phyloP scores from a whole-genome alignment of 2,113 vertebrate species.

The Odobenus rosmarus region DNA sequence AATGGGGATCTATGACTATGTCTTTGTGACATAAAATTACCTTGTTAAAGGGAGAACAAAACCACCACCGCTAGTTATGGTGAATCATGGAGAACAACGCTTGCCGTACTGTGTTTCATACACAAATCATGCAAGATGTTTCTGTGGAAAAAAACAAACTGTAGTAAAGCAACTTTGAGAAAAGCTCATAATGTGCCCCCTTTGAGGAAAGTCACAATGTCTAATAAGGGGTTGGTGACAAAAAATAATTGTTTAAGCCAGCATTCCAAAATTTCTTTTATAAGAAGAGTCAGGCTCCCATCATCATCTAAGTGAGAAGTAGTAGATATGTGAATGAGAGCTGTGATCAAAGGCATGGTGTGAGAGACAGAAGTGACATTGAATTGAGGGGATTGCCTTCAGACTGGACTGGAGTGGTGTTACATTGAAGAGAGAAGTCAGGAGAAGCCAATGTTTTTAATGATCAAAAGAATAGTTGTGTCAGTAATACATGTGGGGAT shows the following conservation, averaged over 20 bases:
- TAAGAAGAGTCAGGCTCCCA: background rate
- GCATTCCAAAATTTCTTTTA: background rate
- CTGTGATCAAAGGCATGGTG: background rate
- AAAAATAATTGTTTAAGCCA: background rate
- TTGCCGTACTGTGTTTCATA: conserved; percentile 15
- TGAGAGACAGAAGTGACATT: background rate
- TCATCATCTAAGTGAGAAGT: background rate
- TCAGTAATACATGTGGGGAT: background rate
- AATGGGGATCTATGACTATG: conserved; percentile 11
- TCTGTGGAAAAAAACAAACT: background rate
- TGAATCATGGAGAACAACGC: conserved; percentile 18
- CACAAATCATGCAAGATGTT: background rate
- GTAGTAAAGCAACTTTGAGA: background rate
- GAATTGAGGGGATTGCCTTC: background rate
- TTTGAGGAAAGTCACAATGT: background rate
- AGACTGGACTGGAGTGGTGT: background rate
- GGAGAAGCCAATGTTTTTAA: background rate
- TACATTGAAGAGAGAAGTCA: background rate
- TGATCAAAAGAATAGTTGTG: background rate
- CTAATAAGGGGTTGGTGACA: background rate
- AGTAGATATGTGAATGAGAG: background rate
- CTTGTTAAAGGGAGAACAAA: conserved; percentile 32
- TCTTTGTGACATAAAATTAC: conserved; percentile 46
- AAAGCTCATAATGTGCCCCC: background rate
- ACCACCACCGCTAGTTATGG: background rate